Conservation (phyloP, 2,888 invertebrate species). For the Cacoxenus indagator region DNA sequence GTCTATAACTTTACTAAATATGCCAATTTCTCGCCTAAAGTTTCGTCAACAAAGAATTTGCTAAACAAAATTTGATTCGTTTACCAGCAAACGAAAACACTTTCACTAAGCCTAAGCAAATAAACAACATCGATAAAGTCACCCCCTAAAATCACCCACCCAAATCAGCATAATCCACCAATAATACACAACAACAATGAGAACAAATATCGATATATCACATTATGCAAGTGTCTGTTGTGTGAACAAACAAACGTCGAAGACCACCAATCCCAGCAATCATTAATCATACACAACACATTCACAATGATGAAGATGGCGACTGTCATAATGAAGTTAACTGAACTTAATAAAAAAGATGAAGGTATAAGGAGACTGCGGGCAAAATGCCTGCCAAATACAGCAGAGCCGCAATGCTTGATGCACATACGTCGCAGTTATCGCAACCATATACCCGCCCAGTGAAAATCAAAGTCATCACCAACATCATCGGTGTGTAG, state of each 20-base stretch:
- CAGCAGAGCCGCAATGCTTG: slow-evolving; percentile 17
- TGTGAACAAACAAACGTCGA: not conserved
- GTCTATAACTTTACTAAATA: too few species aligned
- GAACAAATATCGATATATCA: not conserved
- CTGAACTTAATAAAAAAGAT: slow-evolving; percentile 2
- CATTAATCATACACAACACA: slow-evolving; percentile 57
- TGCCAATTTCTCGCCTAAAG: too few species aligned
- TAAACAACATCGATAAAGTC: not conserved
- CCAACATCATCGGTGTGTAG: not conserved
- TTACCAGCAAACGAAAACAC: not conserved
- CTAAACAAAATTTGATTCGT: too few species aligned
- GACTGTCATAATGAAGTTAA: slow-evolving; percentile 34
- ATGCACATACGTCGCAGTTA: slow-evolving; percentile 13
- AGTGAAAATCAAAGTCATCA: slow-evolving; percentile 17
- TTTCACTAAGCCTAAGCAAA: not conserved
- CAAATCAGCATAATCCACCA: slow-evolving; percentile 7
- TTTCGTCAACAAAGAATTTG: too few species aligned
- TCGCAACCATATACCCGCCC: not conserved
- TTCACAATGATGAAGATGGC: slow-evolving; percentile 36
- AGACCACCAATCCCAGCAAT: slow-evolving; percentile 42
- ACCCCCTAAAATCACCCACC: not conserved
- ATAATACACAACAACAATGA: not conserved
- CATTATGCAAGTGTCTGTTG: not conserved
- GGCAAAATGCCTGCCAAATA: slow-evolving; percentile 34
- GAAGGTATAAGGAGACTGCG: slow-evolving; percentile 9